Evolutionary conservation across 2,888 invertebrate genomes (phyloP), one percentile per base, ranked within the genome.

Genomic region (Pristionchus fissidentatus): DNA sequence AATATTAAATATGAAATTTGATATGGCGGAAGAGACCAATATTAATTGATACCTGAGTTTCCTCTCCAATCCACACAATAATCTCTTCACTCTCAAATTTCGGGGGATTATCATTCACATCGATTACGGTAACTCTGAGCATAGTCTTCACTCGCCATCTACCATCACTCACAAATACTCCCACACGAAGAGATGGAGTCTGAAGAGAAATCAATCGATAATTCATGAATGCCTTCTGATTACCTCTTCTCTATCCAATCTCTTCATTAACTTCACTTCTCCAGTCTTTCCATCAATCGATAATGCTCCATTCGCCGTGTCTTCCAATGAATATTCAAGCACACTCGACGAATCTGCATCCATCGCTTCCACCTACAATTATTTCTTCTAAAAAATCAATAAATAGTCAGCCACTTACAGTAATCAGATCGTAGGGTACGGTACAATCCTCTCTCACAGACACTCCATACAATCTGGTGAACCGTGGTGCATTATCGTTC

Each of bases 41-140:
- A 15, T n/a, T 10, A 62, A 10, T 19, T 26, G 29, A 10, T 29
- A 81, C 81, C 81, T 10, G 3, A 5, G 46, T 66, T 1, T 66
- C 49, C n/a, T 62, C 66, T 35, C 49, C 62, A 5, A 81, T 66
- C 62, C 66, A 66, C 5, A 81, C 26, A 43, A 86, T 73, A 35
- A 86, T 86, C 15, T 66, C 73, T 0, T 73, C 3, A 19, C 84
- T 35, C 13, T 87, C 85, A 93, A 98, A 98, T 73, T 95, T 95
- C 0, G 98, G 98, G 0, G 96, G 95, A 93, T 98, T 97, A 93
- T 98, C 98, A 93, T 98, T 98, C 85, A 96, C 95, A 93, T 98
- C 98, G 87, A 95, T 95, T 1, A 98, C 96, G 87, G 95, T 94
- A 13, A 98, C 95, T 26, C 94, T 94, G 92, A 97, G 95, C 75